Base-by-base conservation (phyloP, 2,888 invertebrate species). In the Oligia strigilis region DNA sequence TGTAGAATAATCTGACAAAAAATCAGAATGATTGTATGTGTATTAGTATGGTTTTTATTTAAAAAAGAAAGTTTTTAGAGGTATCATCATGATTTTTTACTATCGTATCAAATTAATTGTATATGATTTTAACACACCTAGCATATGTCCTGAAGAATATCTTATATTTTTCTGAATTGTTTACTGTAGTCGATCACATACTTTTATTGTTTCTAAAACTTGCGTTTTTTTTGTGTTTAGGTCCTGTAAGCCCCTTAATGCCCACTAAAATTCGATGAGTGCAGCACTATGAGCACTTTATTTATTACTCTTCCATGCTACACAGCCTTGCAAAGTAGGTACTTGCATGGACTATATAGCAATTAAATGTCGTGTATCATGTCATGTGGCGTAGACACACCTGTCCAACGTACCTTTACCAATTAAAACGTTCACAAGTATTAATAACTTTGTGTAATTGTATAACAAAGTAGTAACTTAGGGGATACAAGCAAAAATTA, bases 401-500 rank as follows among this genome's bases (percentile, higher is more conserved):
- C 78, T 86, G 82, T 70, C 72, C 65, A 43, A 43, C 65, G 36
- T 76, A 81, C 62, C 75, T 67, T 60, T 49, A 67, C 80, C 72
- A 82, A 82, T 88, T 87, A 85, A 83, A 85, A 82, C 77, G 71
- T 78, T 71, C 66, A 72, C 78, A 78, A 69, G 77, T 83, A 80
- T 78, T 87, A 83, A 85, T 82, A 82, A 83, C 74, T 70, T 69
- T 58, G 46, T 84, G 75, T 74, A 66, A 77, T 74, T 64, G 49
- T 84, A 43, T 70, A 70, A 78, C 84, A 62, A 74, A 77, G 43
- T 80, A 43, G 19, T 49, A 40, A 29, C 40, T 66, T 36, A 64
- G 9, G 62, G 78, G 13, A 49, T 49, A 81, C 43, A 52, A 73
- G 36, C 49, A 74, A n/a, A 62, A 79, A 81, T 74, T 60, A 0